Percentiles rank a stretch among this genome's conserved stretches.
Evolutionary conservation across 2,888 invertebrate species (phyloP).

Genomic region (Lepidochitona cinerea): DNA sequence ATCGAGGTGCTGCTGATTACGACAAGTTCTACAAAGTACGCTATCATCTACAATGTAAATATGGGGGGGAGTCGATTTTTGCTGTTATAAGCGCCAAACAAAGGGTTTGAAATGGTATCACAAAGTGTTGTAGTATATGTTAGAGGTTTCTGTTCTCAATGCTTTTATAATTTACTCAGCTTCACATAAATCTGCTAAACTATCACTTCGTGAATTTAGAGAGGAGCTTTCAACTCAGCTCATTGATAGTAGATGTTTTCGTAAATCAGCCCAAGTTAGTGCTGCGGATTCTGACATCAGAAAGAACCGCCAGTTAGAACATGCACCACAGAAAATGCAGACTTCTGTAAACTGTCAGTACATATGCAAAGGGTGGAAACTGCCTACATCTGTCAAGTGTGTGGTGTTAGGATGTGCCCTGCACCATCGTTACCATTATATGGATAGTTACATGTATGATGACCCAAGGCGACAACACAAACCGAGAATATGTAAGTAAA

Average conservation of each 20-base stretch:
- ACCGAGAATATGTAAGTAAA: neutral
- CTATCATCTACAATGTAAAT: neutral
- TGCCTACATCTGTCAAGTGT: neutral
- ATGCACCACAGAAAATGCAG: constrained; percentile 4
- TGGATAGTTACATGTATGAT: neutral
- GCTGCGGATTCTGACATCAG: neutral
- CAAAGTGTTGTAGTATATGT: constrained; percentile 11
- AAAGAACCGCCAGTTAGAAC: neutral
- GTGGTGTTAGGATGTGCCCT: neutral
- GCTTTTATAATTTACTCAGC: neutral
- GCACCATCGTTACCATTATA: neutral
- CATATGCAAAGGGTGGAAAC: neutral
- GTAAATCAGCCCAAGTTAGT: neutral
- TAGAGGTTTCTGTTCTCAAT: neutral
- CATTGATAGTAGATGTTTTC: neutral
- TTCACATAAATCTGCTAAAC: neutral
- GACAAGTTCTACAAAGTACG: constrained; percentile 12
- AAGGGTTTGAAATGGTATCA: constrained; percentile 11
- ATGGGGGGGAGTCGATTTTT: constrained; percentile 10
- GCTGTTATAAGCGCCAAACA: constrained; percentile 7
- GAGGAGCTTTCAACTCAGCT: neutral
- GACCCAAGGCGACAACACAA: neutral
- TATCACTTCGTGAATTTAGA: neutral
- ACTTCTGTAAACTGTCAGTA: neutral
- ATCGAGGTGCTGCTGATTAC: neutral